Conservation (phyloP, 2,888 invertebrate genomes). For the Thecocarcelia acutangulata region DNA sequence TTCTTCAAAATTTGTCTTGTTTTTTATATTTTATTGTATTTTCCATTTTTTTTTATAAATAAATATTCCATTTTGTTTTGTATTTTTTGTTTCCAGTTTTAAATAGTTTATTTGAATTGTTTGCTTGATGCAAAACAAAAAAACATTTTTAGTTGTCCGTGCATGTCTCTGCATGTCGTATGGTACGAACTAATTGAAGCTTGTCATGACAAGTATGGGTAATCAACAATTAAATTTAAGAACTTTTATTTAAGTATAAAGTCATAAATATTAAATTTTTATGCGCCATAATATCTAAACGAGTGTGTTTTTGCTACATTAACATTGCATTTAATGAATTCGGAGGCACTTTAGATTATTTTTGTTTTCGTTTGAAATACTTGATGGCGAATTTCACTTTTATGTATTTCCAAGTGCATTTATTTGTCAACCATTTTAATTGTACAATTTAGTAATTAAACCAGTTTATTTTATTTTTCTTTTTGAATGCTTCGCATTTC, state of each 20-base stretch:
- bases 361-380: slow-evolving; percentile 4
- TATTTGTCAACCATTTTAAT: slow-evolving; percentile 38
- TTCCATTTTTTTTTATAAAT: background rate
- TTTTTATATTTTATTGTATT: background rate
- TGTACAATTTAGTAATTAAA: slow-evolving; percentile 37
- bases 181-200: slow-evolving; percentile 38
- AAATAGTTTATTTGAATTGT: background rate
- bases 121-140: background rate
- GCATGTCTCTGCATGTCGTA: slow-evolving; percentile 29
- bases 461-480: slow-evolving; percentile 1
- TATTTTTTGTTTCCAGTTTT: background rate
- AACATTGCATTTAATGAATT: slow-evolving; percentile 37
- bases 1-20: background rate
- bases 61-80: slow-evolving; percentile 36
- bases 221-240: slow-evolving; percentile 36
- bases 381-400: slow-evolving; percentile 7
- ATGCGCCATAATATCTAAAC: background rate
- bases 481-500: background rate
- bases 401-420: slow-evolving; percentile 30
- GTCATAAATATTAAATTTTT: slow-evolving; percentile 48
- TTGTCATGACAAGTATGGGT: slow-evolving; percentile 47
- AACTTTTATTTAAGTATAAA: slow-evolving; percentile 48
- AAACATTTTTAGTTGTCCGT: background rate
- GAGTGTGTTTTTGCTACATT: background rate
- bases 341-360: slow-evolving; percentile 20